A percentile compares a stretch with the other conserved stretches of the same genome.
phyloP scores from a whole-genome alignment of 2,888 invertebrate species.

The Drosophila flavopinicola region DNA sequence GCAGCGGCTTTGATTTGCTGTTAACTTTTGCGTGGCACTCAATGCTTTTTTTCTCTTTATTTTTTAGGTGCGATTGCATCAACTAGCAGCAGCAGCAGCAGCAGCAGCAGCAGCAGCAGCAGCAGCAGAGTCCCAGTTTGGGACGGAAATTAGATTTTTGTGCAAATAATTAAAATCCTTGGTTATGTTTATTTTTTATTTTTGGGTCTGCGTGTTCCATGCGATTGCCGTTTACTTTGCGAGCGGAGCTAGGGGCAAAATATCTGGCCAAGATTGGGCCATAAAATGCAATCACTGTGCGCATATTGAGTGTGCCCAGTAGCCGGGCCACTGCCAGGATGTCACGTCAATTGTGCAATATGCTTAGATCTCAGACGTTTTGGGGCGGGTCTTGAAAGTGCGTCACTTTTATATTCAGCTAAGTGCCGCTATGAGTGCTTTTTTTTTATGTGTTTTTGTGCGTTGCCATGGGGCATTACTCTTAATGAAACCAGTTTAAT shows the following conservation, averaged over 20 bases:
- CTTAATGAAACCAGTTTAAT: slow-evolving; percentile 53
- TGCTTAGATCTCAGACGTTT: slow-evolving; percentile 10
- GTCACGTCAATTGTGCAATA: slow-evolving; percentile 72
- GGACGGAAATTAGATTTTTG: slow-evolving; percentile 74
- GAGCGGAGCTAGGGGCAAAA: slow-evolving; percentile 35
- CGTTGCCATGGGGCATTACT: slow-evolving; percentile 43
- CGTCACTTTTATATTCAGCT: slow-evolving; percentile 37
- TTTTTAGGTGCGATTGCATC: slow-evolving; percentile 32
- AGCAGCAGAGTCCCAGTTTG: slow-evolving; percentile 26
- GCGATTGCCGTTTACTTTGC: slow-evolving; percentile 56
- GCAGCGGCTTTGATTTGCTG: slow-evolving; percentile 66
- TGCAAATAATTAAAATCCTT: slow-evolving; percentile 75
- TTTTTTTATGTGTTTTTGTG: slow-evolving; percentile 6
- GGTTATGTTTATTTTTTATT: slow-evolving; percentile 10
- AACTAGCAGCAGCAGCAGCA: slow-evolving; percentile 16
- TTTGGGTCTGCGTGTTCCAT: slow-evolving; percentile 19
- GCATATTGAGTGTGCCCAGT: slow-evolving; percentile 61
- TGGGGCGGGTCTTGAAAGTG: slow-evolving; percentile 53
- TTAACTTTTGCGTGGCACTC: slow-evolving; percentile 67
- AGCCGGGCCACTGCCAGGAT: slow-evolving; percentile 53
- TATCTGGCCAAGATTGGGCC: slow-evolving; percentile 37
- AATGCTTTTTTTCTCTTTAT: slow-evolving; percentile 13
- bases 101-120: slow-evolving; percentile 25
- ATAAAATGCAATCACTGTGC: slow-evolving; percentile 64
- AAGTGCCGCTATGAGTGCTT: background rate